These are phyloP conservation scores for Buceros bicornis DNA, from an alignment of 2,797 vertebrate genomes.

Conservation along the genomic window DNA sequence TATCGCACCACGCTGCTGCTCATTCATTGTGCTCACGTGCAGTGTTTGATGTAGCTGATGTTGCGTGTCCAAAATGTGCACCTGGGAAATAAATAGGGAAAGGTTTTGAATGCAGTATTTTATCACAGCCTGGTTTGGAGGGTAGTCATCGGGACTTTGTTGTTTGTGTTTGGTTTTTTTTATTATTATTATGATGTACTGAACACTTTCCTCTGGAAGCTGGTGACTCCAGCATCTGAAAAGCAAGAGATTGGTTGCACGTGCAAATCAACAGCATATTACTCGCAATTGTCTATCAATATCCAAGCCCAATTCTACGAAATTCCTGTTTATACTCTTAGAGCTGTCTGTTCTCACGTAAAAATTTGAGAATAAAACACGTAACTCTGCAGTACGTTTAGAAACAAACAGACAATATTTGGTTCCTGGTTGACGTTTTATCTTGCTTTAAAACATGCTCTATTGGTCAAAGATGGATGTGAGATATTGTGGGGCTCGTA, in stretches of 20 bases:
- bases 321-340: background rate
- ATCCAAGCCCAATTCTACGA: background rate
- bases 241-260: background rate
- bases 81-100: background rate
- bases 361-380: background rate
- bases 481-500: background rate
- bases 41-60: background rate
- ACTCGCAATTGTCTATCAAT: background rate
- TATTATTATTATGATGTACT: background rate
- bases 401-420: background rate
- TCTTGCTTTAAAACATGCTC: background rate
- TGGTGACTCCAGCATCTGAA: background rate
- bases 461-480: background rate
- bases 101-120: background rate
- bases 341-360: background rate
- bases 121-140: background rate
- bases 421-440: background rate
- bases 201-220: background rate
- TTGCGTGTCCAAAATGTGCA: background rate
- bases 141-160: rapidly evolving
- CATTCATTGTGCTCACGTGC: background rate
- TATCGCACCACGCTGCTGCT: background rate
- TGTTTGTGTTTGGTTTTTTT: background rate
- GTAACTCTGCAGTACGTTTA: background rate
- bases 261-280: background rate